Evolutionary conservation across 2,113 vertebrate species (phyloP).

Genomic region (Ariopsis seemanni): DNA sequence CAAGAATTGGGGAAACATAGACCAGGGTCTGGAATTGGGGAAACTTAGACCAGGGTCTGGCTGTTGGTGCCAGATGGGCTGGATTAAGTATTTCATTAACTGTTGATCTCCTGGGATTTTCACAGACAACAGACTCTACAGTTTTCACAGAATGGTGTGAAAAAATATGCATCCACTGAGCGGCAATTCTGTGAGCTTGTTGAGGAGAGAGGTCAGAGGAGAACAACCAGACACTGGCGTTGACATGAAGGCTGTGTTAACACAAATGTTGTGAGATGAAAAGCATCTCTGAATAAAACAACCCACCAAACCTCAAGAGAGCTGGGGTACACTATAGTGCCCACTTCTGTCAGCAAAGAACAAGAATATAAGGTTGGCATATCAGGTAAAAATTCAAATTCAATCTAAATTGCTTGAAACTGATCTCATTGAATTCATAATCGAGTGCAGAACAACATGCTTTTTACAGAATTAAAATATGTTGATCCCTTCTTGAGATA

Average conservation of each 20-base stretch:
- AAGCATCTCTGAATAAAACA: not conserved
- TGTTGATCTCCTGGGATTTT: not conserved
- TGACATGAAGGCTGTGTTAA: not conserved
- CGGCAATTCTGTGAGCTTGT: not conserved
- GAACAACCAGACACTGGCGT: not conserved
- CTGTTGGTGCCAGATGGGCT: not conserved
- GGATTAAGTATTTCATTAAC: not conserved
- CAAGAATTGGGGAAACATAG: not conserved
- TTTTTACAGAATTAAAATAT: too few species aligned
- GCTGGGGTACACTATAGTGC: not conserved
- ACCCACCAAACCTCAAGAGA: not conserved
- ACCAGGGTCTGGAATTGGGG: not conserved
- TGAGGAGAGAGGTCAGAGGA: not conserved
- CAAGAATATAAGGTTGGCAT: not conserved
- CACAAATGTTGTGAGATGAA: not conserved
- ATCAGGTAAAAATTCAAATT: too few species aligned
- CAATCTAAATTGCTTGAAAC: too few species aligned
- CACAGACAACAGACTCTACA: not conserved
- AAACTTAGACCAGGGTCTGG: not conserved
- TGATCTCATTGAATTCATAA: too few species aligned
- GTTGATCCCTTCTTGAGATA: too few species aligned
- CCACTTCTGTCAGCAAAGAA: not conserved
- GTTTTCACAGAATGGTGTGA: not conserved
- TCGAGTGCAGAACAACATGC: too few species aligned
- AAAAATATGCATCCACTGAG: not conserved